Conservation (phyloP, 2,888 invertebrate species). For the Mesorhabditis belari region DNA sequence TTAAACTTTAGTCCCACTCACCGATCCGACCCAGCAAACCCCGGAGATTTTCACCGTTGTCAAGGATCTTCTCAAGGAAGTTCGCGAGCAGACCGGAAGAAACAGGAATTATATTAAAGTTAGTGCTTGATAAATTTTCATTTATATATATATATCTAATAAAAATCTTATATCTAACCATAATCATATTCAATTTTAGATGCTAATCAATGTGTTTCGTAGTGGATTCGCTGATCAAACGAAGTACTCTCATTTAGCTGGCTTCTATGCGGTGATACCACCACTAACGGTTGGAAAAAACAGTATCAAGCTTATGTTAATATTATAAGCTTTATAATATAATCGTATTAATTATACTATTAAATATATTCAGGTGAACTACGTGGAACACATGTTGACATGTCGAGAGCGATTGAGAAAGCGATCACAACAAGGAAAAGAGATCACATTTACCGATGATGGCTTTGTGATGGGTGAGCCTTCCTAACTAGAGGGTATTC, state of each 20-base stretch:
- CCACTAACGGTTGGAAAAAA: constrained; percentile 64
- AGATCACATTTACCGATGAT: constrained; percentile 90
- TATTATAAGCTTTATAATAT: too few species aligned
- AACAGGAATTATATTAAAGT: constrained; percentile 23
- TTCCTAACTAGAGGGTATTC: too few species aligned
- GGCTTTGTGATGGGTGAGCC: constrained; percentile 97
- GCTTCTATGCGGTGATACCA: constrained; percentile 87
- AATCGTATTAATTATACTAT: too few species aligned
- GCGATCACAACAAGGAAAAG: constrained; percentile 65
- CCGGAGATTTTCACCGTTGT: background rate
- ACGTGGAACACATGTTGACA: constrained; percentile 81
- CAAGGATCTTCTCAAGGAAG: constrained; percentile 7
- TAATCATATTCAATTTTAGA: constrained; percentile 53
- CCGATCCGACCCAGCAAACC: background rate
- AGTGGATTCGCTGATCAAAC: constrained; percentile 73
- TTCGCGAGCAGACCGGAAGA: constrained; percentile 11
- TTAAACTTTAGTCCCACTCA: background rate
- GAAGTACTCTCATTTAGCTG: constrained; percentile 78
- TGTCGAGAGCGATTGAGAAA: constrained; percentile 87
- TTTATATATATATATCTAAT: background rate
- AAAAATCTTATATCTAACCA: constrained; percentile 7
- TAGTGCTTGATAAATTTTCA: background rate
- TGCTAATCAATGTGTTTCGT: constrained; percentile 85
- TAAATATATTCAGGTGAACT: constrained; percentile 73
- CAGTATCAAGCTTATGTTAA: too few species aligned